These are phyloP conservation scores for Eretmocerus hayati DNA, from an alignment of 2,888 invertebrate species.

Conservation along the genomic window DNA sequence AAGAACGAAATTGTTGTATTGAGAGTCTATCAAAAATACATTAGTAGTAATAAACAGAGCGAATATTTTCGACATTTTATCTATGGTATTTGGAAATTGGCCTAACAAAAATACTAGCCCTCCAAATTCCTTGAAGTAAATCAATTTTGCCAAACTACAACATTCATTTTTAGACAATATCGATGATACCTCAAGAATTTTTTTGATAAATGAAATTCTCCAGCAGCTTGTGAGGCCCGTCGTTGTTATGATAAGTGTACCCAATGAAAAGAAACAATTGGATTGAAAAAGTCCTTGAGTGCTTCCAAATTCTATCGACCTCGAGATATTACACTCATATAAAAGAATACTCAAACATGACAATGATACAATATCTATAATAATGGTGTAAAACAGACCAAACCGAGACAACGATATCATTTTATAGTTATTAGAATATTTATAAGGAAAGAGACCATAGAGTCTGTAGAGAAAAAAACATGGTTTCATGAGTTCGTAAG, in stretches of 20 bases:
- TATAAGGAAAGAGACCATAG: conserved; percentile 31
- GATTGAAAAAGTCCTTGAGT: conserved; percentile 29
- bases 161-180: conserved; percentile 24
- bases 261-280: conserved; percentile 26
- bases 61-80: conserved; percentile 15
- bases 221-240: conserved; percentile 20
- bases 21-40: conserved; percentile 29
- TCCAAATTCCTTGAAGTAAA: conserved; percentile 29
- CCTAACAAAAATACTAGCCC: conserved; percentile 27
- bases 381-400: conserved; percentile 26
- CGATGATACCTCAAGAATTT: conserved; percentile 25
- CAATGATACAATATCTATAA: conserved; percentile 15
- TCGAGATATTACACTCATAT: conserved; percentile 24
- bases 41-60: conserved; percentile 26
- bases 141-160: conserved; percentile 21
- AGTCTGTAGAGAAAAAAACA: conserved; percentile 27
- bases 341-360: conserved; percentile 4
- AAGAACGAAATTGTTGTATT: conserved; percentile 30
- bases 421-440: conserved; percentile 20
- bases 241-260: conserved; percentile 17
- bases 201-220: conserved; percentile 26
- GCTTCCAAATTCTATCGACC: conserved; percentile 18
- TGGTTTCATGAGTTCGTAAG: conserved; percentile 24
- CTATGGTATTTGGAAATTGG: conserved; percentile 21
- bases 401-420: conserved; percentile 22